Percentiles rank a stretch among this genome's conserved stretches.
Evolutionary conservation across 2,888 invertebrate genomes (phyloP).

Genomic region (Caradrina clavipalpis): DNA sequence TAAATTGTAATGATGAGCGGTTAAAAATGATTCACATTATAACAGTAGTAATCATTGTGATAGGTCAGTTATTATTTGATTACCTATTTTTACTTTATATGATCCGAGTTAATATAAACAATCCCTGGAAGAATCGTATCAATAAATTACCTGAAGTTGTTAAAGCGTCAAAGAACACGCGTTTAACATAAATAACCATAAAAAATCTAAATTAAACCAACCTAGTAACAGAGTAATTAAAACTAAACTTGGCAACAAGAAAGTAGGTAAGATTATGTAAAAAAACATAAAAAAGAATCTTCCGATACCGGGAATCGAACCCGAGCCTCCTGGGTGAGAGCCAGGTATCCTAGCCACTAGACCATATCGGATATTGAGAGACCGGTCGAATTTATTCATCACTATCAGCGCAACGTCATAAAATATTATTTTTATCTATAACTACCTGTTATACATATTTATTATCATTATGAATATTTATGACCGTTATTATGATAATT

Average conservation of each 20-base stretch:
- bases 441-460: conserved; percentile 3
- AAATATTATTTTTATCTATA: conserved; percentile 3
- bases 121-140: background rate
- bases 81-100: background rate
- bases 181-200: conserved; percentile 14
- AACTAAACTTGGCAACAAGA: conserved; percentile 19
- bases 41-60: background rate
- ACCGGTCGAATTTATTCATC: rapidly evolving
- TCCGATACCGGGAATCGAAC: conserved; percentile 92
- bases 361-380: conserved; percentile 88
- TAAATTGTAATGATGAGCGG: too few relatives aligned
- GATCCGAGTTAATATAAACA: background rate
- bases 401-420: background rate
- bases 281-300: conserved; percentile 71
- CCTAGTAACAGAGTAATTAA: conserved; percentile 24
- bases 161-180: background rate
- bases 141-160: background rate
- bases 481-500: conserved; percentile 17
- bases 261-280: background rate
- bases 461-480: conserved; percentile 37
- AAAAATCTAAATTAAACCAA: conserved; percentile 11
- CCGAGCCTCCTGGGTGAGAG: conserved; percentile 92
- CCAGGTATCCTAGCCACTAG: conserved; percentile 92
- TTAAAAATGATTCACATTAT: too few relatives aligned
- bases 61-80: too few relatives aligned